Evolutionary conservation across 2,888 invertebrate genomes (phyloP), one percentile per base, ranked within the genome.

Genomic region (Brachylomia viminalis): DNA sequence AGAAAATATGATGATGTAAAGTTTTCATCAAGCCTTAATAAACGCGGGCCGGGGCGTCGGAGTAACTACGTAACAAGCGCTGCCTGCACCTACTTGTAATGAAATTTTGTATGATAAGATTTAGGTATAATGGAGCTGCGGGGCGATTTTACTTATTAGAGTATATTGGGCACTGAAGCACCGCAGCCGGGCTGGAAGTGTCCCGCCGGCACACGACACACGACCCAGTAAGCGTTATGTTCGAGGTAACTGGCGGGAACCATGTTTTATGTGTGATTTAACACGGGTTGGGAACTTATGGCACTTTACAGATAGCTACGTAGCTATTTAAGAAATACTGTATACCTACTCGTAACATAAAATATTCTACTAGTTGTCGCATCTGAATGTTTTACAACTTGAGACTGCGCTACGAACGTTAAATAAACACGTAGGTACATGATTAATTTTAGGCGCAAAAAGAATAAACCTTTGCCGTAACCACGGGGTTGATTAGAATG

Each of bases 1-100:
- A 93, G 95, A 94, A 95, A 95, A 95, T 95, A 95, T 95, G 94
- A 94, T 94, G 95, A 95, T 95, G 94, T 94, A 93, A 93, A 94
- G 93, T 94, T 95, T 94, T 94, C 95, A 94, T 94, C 94, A 93
- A 90, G 90, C 89, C 87, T 92, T 95, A 93, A 93, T 95, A 95
- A 94, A 93, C 89, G 90, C 91, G 87, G 64, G 84, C 80, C 66
- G 80, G 80, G 77, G 84, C 85, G 87, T 82, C 78, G 83, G 78
- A 80, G 83, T 88, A 86, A 87, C 87, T 82, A 85, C 86, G 79
- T 88, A 89, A 88, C 85, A 86, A 85, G 85, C 68, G 72, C 78
- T 89, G 88, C 88, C 78, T 89, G 88, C 88, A 91, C 87, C 89
- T 88, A 88, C 90, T 92, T 89, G 89, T 88, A 91, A 89, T 89